phyloP scores from a whole-genome alignment of 2,797 vertebrate species.

The Morelia viridis region DNA sequence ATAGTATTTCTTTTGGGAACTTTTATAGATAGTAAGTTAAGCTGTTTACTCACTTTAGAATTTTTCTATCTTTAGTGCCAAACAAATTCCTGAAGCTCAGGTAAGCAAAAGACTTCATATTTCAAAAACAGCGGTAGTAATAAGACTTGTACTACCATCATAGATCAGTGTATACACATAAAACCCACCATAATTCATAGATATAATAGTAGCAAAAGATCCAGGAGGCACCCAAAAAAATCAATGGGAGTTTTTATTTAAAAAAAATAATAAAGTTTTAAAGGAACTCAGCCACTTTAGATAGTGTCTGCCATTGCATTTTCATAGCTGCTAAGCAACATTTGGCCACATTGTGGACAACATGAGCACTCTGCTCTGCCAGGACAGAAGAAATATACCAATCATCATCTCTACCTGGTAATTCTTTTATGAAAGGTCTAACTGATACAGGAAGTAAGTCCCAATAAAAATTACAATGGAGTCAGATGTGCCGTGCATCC shows the following conservation, averaged over 20 bases:
- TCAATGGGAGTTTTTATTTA: background rate
- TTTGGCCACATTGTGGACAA: background rate
- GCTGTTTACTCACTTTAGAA: slow-evolving; percentile 49
- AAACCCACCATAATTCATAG: background rate
- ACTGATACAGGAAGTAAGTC: background rate
- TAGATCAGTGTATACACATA: background rate
- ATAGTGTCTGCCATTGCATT: background rate
- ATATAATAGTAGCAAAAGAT: background rate
- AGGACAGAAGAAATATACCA: background rate
- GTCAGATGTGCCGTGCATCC: background rate
- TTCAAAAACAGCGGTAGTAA: slow-evolving; percentile 37
- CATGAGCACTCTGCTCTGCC: background rate
- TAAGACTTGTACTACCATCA: background rate
- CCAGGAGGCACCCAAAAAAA: background rate
- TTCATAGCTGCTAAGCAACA: background rate
- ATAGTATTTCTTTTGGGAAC: slow-evolving; percentile 33
- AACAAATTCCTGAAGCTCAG: slow-evolving; percentile 57
- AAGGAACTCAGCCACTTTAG: background rate
- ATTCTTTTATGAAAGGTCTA: background rate
- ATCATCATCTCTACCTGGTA: background rate
- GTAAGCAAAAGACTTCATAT: slow-evolving; percentile 42
- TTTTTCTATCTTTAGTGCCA: slow-evolving; percentile 50
- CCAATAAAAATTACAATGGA: background rate
- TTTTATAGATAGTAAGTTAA: slow-evolving; percentile 50
- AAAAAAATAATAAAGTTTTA: background rate